Evolutionary conservation across 2,888 invertebrate species (phyloP), one percentile per base, ranked within the genome.

Genomic region (Epinotia demarniana): DNA sequence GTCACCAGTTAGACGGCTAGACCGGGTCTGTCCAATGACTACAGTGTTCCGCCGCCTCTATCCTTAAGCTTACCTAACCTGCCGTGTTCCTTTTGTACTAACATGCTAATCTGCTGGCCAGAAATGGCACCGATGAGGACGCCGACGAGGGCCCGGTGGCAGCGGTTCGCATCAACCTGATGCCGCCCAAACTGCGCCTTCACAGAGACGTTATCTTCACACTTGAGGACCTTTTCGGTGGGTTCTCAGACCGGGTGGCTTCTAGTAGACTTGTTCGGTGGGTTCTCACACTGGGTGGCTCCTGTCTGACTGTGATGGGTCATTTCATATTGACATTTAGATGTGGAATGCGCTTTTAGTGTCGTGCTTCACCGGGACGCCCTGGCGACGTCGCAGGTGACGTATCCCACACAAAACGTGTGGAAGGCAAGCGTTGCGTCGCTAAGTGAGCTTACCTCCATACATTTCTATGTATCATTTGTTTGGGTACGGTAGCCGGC

Each of bases 141-240:
- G 64, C 78, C 23, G 82, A 83, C 0, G 84, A 83, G 4, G 85
- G 82, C 0, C 77, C 79, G 23, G 82, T 81, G 53, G 89, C 92
- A 0, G 85, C 88, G 0, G 87, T 92, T 23, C 84, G 87, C 53
- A 89, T 94, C 78, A 92, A 91, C 78, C 87, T 94, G 81, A 90
- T 93, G 89, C 92, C 94, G 66, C 94, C 94, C 0, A 94, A 92
- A 79, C 88, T 94, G 60, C 82, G 94, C 0, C 84, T 94, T 11
- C 90, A 91, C 60, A 84, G 94, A 12, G 93, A 94, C 79, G 88
- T 94, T 12, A 91, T 94, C 67, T 94, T 94, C 80, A 94, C 94
- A 0, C 81, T 94, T 1, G 93, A 94, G 77, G 94, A 94, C 75
- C 80, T 94, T 0, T 91, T 93, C 71, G 94, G 94, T 94, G 79